Evolutionary conservation across 1,140 invertebrate species (phyloP), one percentile per base, ranked within the genome.

Genomic region (Globodera rostochiensis): DNA sequence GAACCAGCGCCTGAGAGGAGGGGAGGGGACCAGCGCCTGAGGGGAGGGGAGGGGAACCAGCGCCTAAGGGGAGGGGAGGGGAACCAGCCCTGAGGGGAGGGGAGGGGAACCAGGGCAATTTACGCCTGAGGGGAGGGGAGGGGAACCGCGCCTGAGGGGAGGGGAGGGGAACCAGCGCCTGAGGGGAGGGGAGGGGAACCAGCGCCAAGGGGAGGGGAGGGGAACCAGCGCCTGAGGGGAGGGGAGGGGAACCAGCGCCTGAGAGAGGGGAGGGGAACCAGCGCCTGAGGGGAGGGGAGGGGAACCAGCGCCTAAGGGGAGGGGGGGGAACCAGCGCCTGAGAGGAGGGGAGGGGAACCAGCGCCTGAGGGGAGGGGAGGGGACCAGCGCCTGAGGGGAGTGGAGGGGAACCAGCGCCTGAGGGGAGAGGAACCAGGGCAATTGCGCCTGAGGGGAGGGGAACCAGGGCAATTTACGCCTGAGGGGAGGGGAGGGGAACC

Each of bases 271-370:
- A 36, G 25, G 25, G 25, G 25, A 25, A 25, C 25, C 25, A 25
- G 47, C 69, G 78, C 64, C 85, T 87, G 66, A 60, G 36, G 36
- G 36, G 36, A 36, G 36, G 36, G 49, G 78, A n/a, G n/a, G n/a
- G n/a, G n/a, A n/a, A n/a, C n/a, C n/a, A n/a, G n/a, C n/a, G n/a
- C n/a, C n/a, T n/a, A n/a, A n/a, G n/a, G n/a, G n/a, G n/a, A n/a
- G n/a, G n/a, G n/a, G n/a, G n/a, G n/a, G n/a, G n/a, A 90, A 91
- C 15, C 80, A 87, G 21, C 66, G 81, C 57, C 85, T 87, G 36
- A 36, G 36, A n/a, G n/a, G n/a, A n/a, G n/a, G 36, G 36, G 36
- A 36, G 36, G 36, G 25, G 25, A 36, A 36, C 25, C 25, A 36
- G 25, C 25, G 0, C 25, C 25, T 2, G 25, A 36, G 25, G 2